phyloP scores from a whole-genome alignment of 1,140 invertebrate genomes.

The Mya arenaria region DNA sequence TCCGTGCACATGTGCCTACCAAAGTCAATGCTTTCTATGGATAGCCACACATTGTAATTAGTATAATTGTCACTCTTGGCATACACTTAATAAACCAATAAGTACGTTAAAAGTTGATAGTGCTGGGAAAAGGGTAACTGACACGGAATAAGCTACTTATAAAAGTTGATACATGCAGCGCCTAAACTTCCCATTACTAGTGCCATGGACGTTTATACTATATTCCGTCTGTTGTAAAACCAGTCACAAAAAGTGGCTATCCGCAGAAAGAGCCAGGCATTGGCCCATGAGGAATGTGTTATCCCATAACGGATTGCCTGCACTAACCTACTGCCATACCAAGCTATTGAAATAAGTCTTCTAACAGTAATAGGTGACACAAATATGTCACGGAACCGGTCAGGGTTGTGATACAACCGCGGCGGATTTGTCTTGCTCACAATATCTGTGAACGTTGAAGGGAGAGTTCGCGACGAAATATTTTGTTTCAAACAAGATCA shows the following conservation, averaged over 20 bases:
- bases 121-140: neutral
- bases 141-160: neutral
- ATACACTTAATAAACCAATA: neutral
- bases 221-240: conserved; percentile 12
- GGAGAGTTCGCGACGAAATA: too few relatives aligned
- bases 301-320: neutral
- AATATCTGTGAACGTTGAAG: neutral
- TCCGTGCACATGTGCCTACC: neutral
- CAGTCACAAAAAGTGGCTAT: conserved; percentile 1
- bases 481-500: too few relatives aligned
- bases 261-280: conserved; percentile 9
- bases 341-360: neutral
- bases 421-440: neutral
- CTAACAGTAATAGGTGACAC: neutral
- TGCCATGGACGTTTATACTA: neutral
- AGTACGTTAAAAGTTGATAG: neutral
- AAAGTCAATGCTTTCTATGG: conserved; percentile 16
- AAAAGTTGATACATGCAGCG: neutral
- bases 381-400: neutral
- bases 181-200: neutral
- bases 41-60: neutral
- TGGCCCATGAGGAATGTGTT: conserved; percentile 8
- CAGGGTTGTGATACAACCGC: neutral
- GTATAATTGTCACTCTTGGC: neutral
- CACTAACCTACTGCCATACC: neutral